A percentile compares a stretch with the other conserved stretches of the same genome.
These are phyloP conservation scores for Meloe dianella DNA, from an alignment of 2,888 invertebrate genomes.

Conservation along the genomic window DNA sequence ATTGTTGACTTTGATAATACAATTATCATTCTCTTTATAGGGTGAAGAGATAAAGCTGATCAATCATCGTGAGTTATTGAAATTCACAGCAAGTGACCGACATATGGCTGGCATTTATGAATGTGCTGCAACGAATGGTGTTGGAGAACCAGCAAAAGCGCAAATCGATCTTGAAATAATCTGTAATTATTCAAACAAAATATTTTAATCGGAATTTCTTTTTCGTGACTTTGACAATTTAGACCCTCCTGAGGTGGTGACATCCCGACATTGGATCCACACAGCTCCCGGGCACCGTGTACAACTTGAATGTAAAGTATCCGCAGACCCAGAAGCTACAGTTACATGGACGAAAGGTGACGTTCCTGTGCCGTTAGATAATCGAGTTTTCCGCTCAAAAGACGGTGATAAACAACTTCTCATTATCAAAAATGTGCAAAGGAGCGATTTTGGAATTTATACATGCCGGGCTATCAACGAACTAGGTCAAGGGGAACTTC, in stretches of 20 bases:
- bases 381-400: constrained; percentile 57
- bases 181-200: constrained; percentile 60
- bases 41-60: constrained; percentile 68
- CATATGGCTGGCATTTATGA: constrained; percentile 75
- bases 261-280: constrained; percentile 73
- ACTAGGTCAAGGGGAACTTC: constrained; percentile 72
- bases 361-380: constrained; percentile 61
- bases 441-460: constrained; percentile 77
- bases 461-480: constrained; percentile 79
- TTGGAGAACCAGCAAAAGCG: constrained; percentile 74
- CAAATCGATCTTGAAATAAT: constrained; percentile 73
- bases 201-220: background rate
- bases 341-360: constrained; percentile 74
- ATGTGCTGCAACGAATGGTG: constrained; percentile 75
- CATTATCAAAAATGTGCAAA: constrained; percentile 71
- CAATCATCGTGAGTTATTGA: constrained; percentile 67
- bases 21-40: constrained; percentile 52
- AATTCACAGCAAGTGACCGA: constrained; percentile 70
- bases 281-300: constrained; percentile 74
- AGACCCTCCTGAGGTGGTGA: constrained; percentile 79
- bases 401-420: constrained; percentile 67
- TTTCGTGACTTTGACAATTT: constrained; percentile 22
- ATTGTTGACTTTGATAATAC: background rate
- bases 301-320: constrained; percentile 72
- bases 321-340: constrained; percentile 72